Evolutionary conservation across 1,140 invertebrate species (phyloP).

Genomic region (Campodea augens): DNA sequence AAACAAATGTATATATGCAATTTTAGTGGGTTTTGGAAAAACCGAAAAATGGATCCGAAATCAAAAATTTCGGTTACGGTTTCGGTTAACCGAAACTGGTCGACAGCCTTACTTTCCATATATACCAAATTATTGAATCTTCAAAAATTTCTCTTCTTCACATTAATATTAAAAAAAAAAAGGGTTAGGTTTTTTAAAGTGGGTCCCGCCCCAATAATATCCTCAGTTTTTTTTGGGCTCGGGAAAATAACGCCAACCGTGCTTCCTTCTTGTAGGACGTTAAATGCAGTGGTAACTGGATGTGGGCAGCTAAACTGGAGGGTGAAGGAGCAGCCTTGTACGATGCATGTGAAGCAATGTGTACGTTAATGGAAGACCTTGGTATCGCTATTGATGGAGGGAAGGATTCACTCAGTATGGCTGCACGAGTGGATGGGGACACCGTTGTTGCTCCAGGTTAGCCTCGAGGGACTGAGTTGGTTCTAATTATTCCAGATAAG

Average conservation of each 20-base stretch:
- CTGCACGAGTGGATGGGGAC: conserved; percentile 50
- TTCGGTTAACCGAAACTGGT: too few species aligned
- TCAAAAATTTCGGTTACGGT: too few species aligned
- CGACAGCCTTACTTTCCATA: too few species aligned
- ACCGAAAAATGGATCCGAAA: too few species aligned
- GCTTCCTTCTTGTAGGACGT: conserved; percentile 39
- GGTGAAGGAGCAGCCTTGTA: conserved; percentile 75
- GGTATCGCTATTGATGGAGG: conserved; percentile 91
- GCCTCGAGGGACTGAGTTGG: too few species aligned
- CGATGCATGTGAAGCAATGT: conserved; percentile 74
- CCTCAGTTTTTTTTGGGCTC: not conserved
- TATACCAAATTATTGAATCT: too few species aligned
- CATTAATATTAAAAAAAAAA: too few species aligned
- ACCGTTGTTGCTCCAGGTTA: conserved; percentile 78
- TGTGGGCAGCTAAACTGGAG: conserved; percentile 92
- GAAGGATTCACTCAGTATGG: conserved; percentile 96
- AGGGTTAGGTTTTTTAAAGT: not conserved
- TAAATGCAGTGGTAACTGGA: conserved; percentile 97
- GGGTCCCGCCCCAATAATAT: not conserved
- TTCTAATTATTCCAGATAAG: too few species aligned
- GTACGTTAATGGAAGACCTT: conserved; percentile 59
- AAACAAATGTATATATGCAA: too few species aligned
- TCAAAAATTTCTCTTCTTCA: too few species aligned
- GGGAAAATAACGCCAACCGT: too few species aligned
- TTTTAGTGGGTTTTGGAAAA: too few species aligned